Percentiles rank a stretch among this genome's conserved stretches.
phyloP scores from a whole-genome alignment of 2,888 invertebrate species.

The Magallana nippona region DNA sequence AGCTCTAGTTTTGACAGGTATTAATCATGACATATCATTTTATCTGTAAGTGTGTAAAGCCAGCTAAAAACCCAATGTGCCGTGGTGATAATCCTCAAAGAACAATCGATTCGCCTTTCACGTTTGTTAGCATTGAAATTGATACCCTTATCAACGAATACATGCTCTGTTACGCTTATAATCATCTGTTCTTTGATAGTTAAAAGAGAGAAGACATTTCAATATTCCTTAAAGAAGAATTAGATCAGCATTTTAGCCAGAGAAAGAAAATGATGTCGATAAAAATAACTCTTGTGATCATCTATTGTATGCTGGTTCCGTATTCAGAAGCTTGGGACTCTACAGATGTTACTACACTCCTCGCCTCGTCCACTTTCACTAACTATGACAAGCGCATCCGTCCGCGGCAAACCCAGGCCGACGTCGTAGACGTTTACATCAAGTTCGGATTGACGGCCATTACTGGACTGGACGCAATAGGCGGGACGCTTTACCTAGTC shows the following conservation, averaged over 20 bases:
- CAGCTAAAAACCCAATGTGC: neutral
- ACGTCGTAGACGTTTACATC: conserved; percentile 42
- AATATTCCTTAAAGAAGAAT: neutral
- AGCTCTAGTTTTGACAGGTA: too few relatives aligned
- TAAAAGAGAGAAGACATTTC: neutral
- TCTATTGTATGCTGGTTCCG: neutral
- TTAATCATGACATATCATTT: neutral
- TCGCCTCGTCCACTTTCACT: neutral
- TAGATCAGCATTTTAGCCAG: neutral
- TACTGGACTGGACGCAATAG: conserved; percentile 55
- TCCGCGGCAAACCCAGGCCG: conserved; percentile 32
- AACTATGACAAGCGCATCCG: conserved; percentile 39
- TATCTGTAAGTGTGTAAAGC: neutral
- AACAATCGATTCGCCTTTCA: neutral
- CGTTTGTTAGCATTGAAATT: neutral
- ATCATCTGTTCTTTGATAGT: neutral
- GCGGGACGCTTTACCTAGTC: conserved; percentile 52
- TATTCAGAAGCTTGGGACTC: neutral
- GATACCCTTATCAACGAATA: neutral
- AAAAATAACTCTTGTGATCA: neutral
- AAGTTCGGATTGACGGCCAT: conserved; percentile 56
- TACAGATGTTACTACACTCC: conserved; percentile 35
- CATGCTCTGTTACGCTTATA: neutral
- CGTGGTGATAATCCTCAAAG: neutral
- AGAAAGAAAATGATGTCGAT: neutral